phyloP scores from a whole-genome alignment of 2,888 invertebrate genomes.

The Syrphus vitripennis region DNA sequence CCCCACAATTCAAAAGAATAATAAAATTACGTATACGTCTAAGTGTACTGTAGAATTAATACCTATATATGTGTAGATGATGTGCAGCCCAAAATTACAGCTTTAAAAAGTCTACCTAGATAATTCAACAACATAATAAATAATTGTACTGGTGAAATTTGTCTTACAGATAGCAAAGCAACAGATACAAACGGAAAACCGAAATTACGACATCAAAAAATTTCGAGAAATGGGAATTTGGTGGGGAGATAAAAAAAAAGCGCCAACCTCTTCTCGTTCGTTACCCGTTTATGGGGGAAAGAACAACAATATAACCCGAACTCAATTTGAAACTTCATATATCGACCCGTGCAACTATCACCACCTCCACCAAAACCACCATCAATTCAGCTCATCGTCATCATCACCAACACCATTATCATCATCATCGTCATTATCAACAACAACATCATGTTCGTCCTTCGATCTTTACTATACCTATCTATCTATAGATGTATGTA shows the following conservation, averaged over 20 bases:
- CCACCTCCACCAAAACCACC: conserved; percentile 23
- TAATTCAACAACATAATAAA: too few relatives aligned
- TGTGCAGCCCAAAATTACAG: too few relatives aligned
- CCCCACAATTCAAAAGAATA: too few relatives aligned
- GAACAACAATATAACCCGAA: conserved; percentile 41
- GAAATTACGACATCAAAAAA: conserved; percentile 20
- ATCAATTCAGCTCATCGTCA: conserved; percentile 13
- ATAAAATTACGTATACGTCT: too few relatives aligned
- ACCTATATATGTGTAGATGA: too few relatives aligned
- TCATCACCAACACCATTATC: conserved; percentile 25
- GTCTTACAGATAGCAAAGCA: conserved; percentile 29
- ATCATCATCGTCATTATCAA: conserved; percentile 38
- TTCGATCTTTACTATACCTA: conserved; percentile 48
- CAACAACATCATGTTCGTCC: conserved; percentile 53
- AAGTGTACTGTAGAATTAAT: too few relatives aligned
- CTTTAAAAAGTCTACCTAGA: too few relatives aligned
- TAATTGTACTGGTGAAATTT: conserved; percentile 7
- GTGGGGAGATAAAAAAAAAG: not conserved
- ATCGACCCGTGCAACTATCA: conserved; percentile 54
- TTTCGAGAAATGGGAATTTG: not conserved
- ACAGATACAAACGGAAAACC: conserved; percentile 52
- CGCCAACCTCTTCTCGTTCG: conserved; percentile 53
- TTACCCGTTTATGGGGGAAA: conserved; percentile 62
- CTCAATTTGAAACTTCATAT: conserved; percentile 60
- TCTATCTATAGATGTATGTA: not conserved